Conservation (phyloP, 1,140 invertebrate genomes). For the Cecropterus lyciades region DNA sequence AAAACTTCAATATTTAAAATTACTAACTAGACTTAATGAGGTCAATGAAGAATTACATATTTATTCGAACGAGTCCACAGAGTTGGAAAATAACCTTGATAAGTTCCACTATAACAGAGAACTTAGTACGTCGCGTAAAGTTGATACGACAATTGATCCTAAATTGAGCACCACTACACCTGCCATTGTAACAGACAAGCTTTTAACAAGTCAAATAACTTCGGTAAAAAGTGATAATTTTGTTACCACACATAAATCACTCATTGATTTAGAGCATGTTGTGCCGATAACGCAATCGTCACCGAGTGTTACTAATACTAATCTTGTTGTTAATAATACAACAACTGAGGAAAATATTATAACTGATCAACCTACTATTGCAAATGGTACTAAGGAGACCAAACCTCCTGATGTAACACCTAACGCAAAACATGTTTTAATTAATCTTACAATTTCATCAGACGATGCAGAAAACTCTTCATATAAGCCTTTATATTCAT, state of each 20-base stretch:
- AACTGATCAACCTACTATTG: slow-evolving; percentile 49
- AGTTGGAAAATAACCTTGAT: slow-evolving; percentile 50
- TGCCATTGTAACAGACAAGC: slow-evolving; percentile 3
- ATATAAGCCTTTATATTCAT: slow-evolving; percentile 88
- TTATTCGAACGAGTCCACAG: slow-evolving; percentile 58
- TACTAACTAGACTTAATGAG: slow-evolving; percentile 63
- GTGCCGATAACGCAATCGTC: slow-evolving; percentile 46
- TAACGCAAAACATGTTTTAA: slow-evolving; percentile 86
- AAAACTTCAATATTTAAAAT: slow-evolving; percentile 72
- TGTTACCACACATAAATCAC: slow-evolving; percentile 35
- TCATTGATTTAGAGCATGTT: slow-evolving; percentile 49
- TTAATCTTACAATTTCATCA: slow-evolving; percentile 90
- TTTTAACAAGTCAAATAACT: slow-evolving; percentile 29
- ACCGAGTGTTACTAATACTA: slow-evolving; percentile 61
- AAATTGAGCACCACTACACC: slow-evolving; percentile 18
- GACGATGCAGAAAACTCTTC: slow-evolving; percentile 84
- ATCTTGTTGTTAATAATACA: slow-evolving; percentile 47
- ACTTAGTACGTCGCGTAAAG: slow-evolving; percentile 23
- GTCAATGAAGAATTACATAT: slow-evolving; percentile 70
- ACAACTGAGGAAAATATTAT: slow-evolving; percentile 15
- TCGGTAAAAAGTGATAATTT: slow-evolving; percentile 12
- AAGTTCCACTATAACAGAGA: slow-evolving; percentile 66
- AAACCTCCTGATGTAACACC: slow-evolving; percentile 58
- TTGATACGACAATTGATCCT: slow-evolving; percentile 42
- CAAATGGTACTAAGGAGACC: slow-evolving; percentile 57